A percentile compares a stretch with the other conserved stretches of the same genome.
phyloP scores from a whole-genome alignment of 2,113 vertebrate genomes.

The Microcebus murinus region DNA sequence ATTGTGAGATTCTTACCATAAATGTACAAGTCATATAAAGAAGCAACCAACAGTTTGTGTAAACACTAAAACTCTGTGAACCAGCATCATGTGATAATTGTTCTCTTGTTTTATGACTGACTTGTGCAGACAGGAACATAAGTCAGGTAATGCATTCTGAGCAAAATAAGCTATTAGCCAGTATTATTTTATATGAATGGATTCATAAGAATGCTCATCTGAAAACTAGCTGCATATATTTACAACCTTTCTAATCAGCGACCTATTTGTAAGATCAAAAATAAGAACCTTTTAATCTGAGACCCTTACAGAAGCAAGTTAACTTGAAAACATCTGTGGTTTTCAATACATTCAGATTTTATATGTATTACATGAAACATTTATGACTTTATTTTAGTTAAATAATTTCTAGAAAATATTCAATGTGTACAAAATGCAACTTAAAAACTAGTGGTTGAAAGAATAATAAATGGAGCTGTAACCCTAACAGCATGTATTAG shows the following conservation, averaged over 20 bases:
- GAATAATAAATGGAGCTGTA: not conserved
- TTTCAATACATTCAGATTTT: not conserved
- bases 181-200: not conserved
- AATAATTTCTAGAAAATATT: not conserved
- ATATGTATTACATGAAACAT: not conserved
- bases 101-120: not conserved
- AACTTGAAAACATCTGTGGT: not conserved
- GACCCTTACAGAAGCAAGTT: not conserved
- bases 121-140: not conserved
- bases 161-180: not conserved
- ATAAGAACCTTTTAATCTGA: conserved; percentile 1
- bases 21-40: not conserved
- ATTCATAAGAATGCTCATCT: not conserved
- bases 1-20: not conserved
- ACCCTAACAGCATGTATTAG: not conserved
- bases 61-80: not conserved
- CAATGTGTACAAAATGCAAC: not conserved
- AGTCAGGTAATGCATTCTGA: not conserved
- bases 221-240: not conserved
- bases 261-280: not conserved
- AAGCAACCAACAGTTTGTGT: not conserved
- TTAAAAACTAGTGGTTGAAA: not conserved
- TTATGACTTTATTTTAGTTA: conserved; percentile 3
- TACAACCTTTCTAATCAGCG: not conserved
- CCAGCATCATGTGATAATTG: not conserved